phyloP scores from a whole-genome alignment of 2,888 invertebrate genomes.

The Strigamia maritima region DNA sequence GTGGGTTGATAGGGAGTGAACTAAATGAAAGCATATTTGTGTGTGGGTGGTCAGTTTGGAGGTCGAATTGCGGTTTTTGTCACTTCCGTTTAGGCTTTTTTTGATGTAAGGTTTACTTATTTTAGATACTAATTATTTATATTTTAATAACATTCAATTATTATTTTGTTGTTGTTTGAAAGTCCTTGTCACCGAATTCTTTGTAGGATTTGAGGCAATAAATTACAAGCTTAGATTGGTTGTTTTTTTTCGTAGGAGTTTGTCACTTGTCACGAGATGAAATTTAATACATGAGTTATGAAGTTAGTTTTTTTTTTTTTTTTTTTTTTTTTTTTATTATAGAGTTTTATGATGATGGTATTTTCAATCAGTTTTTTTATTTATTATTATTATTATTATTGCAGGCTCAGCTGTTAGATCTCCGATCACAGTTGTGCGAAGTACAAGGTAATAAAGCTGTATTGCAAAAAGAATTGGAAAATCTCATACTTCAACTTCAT shows the following conservation, averaged over 20 bases:
- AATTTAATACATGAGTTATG: neutral
- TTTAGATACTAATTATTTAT: too few species aligned
- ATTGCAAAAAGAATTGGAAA: conserved; percentile 63
- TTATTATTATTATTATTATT: neutral
- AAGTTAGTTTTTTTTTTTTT: neutral
- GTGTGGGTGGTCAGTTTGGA: neutral
- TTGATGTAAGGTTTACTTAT: too few species aligned
- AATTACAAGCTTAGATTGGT: neutral
- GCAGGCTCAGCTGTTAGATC: conserved; percentile 73
- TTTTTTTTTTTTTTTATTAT: too few species aligned
- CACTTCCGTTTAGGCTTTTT: neutral
- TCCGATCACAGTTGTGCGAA: conserved; percentile 70
- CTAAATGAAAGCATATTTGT: neutral
- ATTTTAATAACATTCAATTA: too few species aligned
- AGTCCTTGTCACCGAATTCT: neutral
- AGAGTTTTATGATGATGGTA: too few species aligned
- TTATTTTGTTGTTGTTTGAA: neutral
- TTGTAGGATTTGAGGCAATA: neutral
- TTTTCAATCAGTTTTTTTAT: too few species aligned
- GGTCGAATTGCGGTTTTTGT: neutral
- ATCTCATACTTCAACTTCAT: conserved; percentile 62
- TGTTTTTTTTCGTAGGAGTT: neutral
- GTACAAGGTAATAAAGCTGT: conserved; percentile 62
- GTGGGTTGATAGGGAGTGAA: neutral
- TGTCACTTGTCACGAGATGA: neutral